These are phyloP conservation scores for Neodiprion virginianus DNA, from an alignment of 1,140 invertebrate genomes.

Conservation along the genomic window DNA sequence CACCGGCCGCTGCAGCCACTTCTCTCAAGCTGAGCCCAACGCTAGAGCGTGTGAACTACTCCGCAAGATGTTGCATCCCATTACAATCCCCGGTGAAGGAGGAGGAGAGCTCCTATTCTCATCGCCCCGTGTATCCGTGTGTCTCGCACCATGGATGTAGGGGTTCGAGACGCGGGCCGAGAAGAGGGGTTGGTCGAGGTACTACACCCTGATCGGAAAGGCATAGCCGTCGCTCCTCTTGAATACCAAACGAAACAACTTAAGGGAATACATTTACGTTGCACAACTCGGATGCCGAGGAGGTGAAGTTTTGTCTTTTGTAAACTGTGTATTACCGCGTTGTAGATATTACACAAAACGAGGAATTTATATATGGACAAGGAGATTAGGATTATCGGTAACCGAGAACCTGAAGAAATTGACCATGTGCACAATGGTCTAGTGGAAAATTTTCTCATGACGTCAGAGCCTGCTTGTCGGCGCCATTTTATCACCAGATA, in stretches of 20 bases:
- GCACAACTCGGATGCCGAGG: not conserved
- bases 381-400: no score
- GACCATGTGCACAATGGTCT: no score
- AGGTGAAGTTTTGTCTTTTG: no score
- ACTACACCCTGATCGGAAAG: not conserved
- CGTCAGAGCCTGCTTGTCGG: no score
- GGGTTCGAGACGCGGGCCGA: not conserved
- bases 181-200: not conserved
- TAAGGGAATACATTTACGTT: not conserved
- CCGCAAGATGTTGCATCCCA: constrained; percentile 6
- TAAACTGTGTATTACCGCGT: no score
- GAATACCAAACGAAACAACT: constrained; percentile 7
- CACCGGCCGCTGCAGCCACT: not conserved
- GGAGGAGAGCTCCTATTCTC: no score
- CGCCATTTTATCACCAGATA: no score
- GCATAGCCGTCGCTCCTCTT: constrained; percentile 4
- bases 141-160: not conserved
- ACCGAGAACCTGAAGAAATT: no score
- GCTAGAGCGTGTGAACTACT: constrained; percentile 6
- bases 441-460: no score
- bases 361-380: no score
- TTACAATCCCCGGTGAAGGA: not conserved
- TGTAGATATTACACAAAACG: no score
- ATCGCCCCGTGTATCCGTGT: not conserved
- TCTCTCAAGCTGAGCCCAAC: not conserved